Base-by-base conservation (phyloP, 2,797 vertebrate species). In the Gymnoscopelus microlampas region DNA sequence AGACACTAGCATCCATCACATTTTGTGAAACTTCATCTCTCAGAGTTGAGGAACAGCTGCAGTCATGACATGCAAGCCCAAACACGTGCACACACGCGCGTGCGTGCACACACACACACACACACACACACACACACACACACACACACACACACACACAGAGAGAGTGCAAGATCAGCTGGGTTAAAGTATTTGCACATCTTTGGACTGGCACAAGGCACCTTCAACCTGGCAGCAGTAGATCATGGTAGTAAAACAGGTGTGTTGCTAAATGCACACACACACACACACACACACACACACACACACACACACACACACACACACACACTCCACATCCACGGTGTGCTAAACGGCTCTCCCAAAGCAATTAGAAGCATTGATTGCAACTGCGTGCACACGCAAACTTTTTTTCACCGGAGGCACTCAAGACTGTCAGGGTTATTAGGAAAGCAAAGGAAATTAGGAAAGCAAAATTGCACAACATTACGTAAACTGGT, bases 11-110 rank as follows among this genome's bases (percentile, higher is more conserved):
- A 88, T 91, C 89, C 87, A 86, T 90, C 89, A 89, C 86, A 85
- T 88, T 83, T 91, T 86, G 84, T 85, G 91, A 89, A 90, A 91
- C 86, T 73, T 90, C 87, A 91, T 89, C 90, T 88, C 80, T 83
- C 71, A 49, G 76, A 85, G 78, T 85, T 77, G 81, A 85, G 74
- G 84, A 88, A 90, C 91, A 90, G 89, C 88, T 91, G 89, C 85
- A 81, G 68, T 70, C 39, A 44, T 44, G 39, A 44, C 39, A 44
- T 7, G 32, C 32, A 35, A 35, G 32, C 32, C 32, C 39, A 44
- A 79, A 70, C 81, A 86, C 1, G 56, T 74, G 86, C 12, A 74
- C 2, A 19, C 63, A 54, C 70, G 51, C 68, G 23, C 51, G 24
- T 71, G 73, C 70, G 77, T 19, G 54, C 62, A 66, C 35, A 55